Base-by-base conservation (phyloP, 2,797 vertebrate genomes). In the Ctenopoma kingsleyae region DNA sequence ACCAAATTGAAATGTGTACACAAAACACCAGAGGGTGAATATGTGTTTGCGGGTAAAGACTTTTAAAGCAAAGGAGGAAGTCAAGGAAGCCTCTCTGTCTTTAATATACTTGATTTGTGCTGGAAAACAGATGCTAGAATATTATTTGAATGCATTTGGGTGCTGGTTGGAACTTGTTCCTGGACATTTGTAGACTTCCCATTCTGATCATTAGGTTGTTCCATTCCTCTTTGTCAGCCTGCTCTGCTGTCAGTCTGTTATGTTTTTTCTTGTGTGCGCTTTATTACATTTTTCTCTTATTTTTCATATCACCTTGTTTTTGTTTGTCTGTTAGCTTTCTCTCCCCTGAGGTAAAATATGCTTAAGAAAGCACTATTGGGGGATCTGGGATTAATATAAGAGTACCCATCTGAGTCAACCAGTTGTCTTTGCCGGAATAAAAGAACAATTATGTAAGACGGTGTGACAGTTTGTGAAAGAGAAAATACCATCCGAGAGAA, bases 71-170 rank as follows among this genome's bases (percentile, higher is more conserved):
- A 43, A 41, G 25, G 48, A 25, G 56, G 60, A 69, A 47, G 40
- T 57, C 54, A 60, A 64, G 50, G 65, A 79, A 38, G 61, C 48
- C 54, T 58, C 48, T 70, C 67, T 48, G 12, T 83, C 59, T 84
- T 83, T 71, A 74, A 75, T 82, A 67, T 55, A 85, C 50, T 75
- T 83, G 63, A 90, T 82, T 79, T 80, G 76, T 58, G 70, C 55
- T 8, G 36, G 71, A 63, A 82, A 84, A 66, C 83, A 88, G 84
- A 90, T 87, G 85, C 80, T 65, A 23, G 64, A 76, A 81, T 84
- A 80, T 86, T 32, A 78, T 81, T 69, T 81, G 56, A 85, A 86
- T 80, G 63, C 64, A 61, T 83, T 27, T 48, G 75, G 74, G 77
- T 79, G 70, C 62, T 57, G 72, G 59, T 62, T 80, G 80, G 66